phyloP scores from a whole-genome alignment of 2,797 vertebrate genomes.

The Eleutherodactylus coqui region DNA sequence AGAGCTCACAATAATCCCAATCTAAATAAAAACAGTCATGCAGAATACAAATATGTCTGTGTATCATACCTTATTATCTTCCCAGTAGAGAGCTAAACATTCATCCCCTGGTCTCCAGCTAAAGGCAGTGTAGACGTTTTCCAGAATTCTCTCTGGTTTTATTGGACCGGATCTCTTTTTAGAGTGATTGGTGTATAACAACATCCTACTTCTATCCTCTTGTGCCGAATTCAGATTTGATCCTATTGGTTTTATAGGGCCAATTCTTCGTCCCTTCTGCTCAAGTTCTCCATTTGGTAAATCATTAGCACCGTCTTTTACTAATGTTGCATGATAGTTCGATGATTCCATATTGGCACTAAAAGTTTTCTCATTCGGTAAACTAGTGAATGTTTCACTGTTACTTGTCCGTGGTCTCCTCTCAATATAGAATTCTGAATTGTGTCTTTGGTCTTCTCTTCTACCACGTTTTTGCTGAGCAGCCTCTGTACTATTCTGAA shows the following conservation, averaged over 20 bases:
- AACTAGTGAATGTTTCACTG: slow-evolving; percentile 74
- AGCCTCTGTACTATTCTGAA: slow-evolving; percentile 77
- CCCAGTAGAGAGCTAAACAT: slow-evolving; percentile 97
- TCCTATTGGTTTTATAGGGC: slow-evolving; percentile 87
- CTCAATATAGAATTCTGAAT: slow-evolving; percentile 81
- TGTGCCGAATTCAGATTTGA: slow-evolving; percentile 66
- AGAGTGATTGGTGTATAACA: slow-evolving; percentile 80
- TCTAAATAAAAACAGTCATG: neutral
- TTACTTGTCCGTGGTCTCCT: slow-evolving; percentile 79
- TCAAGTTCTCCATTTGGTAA: slow-evolving; percentile 89
- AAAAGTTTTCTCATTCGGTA: slow-evolving; percentile 80
- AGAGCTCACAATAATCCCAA: neutral
- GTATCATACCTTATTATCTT: slow-evolving; percentile 91
- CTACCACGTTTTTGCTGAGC: slow-evolving; percentile 85
- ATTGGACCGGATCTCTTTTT: slow-evolving; percentile 88
- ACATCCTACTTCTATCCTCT: slow-evolving; percentile 80
- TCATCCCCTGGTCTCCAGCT: slow-evolving; percentile 93
- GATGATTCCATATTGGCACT: slow-evolving; percentile 71
- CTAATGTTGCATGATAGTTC: slow-evolving; percentile 70
- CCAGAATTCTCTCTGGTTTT: slow-evolving; percentile 83
- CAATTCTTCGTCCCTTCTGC: slow-evolving; percentile 83
- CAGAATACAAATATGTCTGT: neutral
- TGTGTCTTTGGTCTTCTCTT: slow-evolving; percentile 81
- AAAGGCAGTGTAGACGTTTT: slow-evolving; percentile 73
- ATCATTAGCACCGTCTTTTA: slow-evolving; percentile 74